A percentile compares a stretch with the other conserved stretches of the same genome.
phyloP scores from a whole-genome alignment of 2,797 vertebrate genomes.

The Eupleurogrammus muticus region DNA sequence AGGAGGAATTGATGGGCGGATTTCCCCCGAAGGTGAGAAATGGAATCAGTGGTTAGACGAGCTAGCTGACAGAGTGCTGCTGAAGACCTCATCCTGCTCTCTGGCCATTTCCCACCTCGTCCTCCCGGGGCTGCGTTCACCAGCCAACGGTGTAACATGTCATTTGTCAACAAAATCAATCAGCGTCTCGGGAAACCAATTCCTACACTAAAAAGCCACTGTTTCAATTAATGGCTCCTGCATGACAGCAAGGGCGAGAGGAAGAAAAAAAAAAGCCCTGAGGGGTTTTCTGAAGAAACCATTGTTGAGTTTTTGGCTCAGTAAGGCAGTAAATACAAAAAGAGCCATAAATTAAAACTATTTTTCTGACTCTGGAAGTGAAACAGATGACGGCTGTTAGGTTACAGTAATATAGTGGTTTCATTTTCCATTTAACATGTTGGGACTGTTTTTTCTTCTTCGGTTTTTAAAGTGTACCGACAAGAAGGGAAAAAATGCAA shows the following conservation, averaged over 20 bases:
- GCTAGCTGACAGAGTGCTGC: slow-evolving; percentile 45
- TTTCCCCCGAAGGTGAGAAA: slow-evolving; percentile 52
- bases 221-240: slow-evolving; percentile 47
- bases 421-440: not conserved
- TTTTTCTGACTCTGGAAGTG: not conserved
- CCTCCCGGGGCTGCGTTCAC: slow-evolving; percentile 19
- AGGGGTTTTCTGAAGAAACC: slow-evolving; percentile 8
- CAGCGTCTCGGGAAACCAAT: slow-evolving; percentile 41
- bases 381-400: not conserved
- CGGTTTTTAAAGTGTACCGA: no score
- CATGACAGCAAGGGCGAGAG: slow-evolving; percentile 8
- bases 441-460: no score
- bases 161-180: slow-evolving; percentile 69
- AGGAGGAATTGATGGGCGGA: slow-evolving; percentile 35
- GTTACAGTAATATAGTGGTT: not conserved
- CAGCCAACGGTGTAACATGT: slow-evolving; percentile 41
- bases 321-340: slow-evolving; percentile 15
- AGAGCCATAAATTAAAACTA: not conserved
- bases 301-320: not conserved
- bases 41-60: slow-evolving; percentile 40
- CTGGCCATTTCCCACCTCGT: not conserved
- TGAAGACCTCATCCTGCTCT: slow-evolving; percentile 35
- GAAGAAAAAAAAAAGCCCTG: not conserved
- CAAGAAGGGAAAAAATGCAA: not conserved
- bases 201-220: slow-evolving; percentile 48